A percentile compares a stretch with the other conserved stretches of the same genome.
Evolutionary conservation across 2,113 vertebrate species (phyloP).

Genomic region (Aphyosemion australe): DNA sequence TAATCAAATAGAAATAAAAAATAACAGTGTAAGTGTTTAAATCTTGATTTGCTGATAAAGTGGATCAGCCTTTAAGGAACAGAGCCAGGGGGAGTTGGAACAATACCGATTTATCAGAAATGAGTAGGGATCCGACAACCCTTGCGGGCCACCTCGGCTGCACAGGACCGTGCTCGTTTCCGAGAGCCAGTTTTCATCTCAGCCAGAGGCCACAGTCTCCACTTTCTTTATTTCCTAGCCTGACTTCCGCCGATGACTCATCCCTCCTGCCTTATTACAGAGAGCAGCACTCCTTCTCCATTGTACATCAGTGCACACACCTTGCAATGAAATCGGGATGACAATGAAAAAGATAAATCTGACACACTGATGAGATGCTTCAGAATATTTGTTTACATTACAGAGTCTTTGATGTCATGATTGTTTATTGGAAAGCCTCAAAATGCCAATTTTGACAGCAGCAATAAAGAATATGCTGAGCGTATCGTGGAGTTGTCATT

Average conservation of each 20-base stretch:
- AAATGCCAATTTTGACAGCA: slow-evolving; percentile 1
- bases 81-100: slow-evolving; percentile 28
- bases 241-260: slow-evolving; percentile 84
- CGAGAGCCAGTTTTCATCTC: slow-evolving; percentile 85
- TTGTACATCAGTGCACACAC: slow-evolving; percentile 79
- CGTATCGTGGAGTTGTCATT: slow-evolving; percentile 1
- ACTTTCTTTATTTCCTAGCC: slow-evolving; percentile 71
- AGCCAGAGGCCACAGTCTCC: slow-evolving; percentile 76
- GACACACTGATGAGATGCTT: slow-evolving; percentile 66
- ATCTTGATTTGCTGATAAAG: slow-evolving; percentile 21
- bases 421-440: slow-evolving; percentile 24
- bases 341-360: slow-evolving; percentile 42
- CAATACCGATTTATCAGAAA: slow-evolving; percentile 31
- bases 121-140: slow-evolving; percentile 21
- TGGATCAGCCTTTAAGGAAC: slow-evolving; percentile 12
- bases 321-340: slow-evolving; percentile 70
- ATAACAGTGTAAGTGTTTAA: not conserved
- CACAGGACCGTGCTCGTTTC: slow-evolving; percentile 60
- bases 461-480: slow-evolving; percentile 7
- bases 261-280: slow-evolving; percentile 81
- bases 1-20: slow-evolving; percentile 2
- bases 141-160: slow-evolving; percentile 54
- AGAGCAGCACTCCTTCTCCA: slow-evolving; percentile 78
- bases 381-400: slow-evolving; percentile 42
- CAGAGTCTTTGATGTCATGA: slow-evolving; percentile 29